Percentiles rank a stretch among this genome's conserved stretches.
These are phyloP conservation scores for Piscicola geometra DNA, from an alignment of 2,888 invertebrate species.

Conservation along the genomic window DNA sequence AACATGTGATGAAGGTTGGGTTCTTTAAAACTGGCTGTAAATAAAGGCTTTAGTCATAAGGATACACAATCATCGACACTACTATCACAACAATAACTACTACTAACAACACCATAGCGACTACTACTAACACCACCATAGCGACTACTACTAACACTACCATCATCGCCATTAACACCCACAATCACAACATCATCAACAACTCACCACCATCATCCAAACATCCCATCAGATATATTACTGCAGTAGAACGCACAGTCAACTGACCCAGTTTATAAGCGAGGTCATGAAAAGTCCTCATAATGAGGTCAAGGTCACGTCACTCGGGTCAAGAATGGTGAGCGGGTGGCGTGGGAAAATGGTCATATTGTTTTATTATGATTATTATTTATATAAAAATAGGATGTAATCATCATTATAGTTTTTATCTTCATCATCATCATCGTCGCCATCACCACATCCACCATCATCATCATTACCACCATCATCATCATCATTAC, in stretches of 20 bases:
- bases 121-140: background rate
- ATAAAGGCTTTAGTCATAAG: background rate
- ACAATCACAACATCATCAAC: background rate
- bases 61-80: too few species aligned
- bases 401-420: too few species aligned
- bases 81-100: background rate
- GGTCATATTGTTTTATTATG: background rate
- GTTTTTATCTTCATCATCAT: too few species aligned
- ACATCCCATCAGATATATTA: slow-evolving; percentile 71
- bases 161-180: background rate
- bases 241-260: slow-evolving; percentile 94
- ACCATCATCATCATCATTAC: too few species aligned
- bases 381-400: background rate
- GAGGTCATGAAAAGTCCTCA: slow-evolving; percentile 80
- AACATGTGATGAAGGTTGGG: slow-evolving; percentile 51
- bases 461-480: too few species aligned
- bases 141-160: background rate
- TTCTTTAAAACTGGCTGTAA: background rate
- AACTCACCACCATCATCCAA: too few species aligned
- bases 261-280: slow-evolving; percentile 85
- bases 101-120: background rate
- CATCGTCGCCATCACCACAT: too few species aligned
- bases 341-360: background rate
- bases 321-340: slow-evolving; percentile 80
- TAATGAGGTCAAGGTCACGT: slow-evolving; percentile 68